Conservation (phyloP, 2,888 invertebrate species). For the Cheilosia impressa region DNA sequence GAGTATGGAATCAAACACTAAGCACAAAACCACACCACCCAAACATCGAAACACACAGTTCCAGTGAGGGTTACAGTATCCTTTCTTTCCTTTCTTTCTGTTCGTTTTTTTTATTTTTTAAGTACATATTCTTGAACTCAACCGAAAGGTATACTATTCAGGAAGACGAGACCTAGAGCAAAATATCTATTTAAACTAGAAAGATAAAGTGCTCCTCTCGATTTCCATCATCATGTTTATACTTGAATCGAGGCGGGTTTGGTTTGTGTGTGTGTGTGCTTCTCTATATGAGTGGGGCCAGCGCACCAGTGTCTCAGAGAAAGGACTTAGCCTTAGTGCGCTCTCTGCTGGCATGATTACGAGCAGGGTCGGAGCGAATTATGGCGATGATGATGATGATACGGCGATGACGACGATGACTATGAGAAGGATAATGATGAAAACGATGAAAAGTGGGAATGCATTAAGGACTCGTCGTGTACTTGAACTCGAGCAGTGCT, state of each 20-base stretch:
- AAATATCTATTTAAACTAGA: constrained; percentile 73
- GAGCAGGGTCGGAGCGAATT: constrained; percentile 8
- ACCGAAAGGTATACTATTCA: constrained; percentile 19
- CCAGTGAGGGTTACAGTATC: constrained; percentile 16
- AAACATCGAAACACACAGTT: constrained; percentile 11
- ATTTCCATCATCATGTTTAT: constrained; percentile 70
- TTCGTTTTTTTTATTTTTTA: neutral
- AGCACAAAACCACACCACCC: constrained; percentile 57
- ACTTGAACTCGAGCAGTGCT: constrained; percentile 69
- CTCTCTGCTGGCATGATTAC: constrained; percentile 54
- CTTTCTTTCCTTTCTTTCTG: neutral
- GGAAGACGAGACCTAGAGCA: constrained; percentile 40
- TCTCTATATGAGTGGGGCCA: neutral
- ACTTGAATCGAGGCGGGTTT: constrained; percentile 48
- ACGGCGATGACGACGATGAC: constrained; percentile 38
- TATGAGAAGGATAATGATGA: constrained; percentile 54
- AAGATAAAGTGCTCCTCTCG: constrained; percentile 74
- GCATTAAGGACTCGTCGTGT: constrained; percentile 59
- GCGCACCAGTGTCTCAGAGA: neutral
- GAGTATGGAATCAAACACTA: constrained; percentile 71
- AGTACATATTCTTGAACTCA: constrained; percentile 10
- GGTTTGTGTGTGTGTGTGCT: neutral
- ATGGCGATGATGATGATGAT: constrained; percentile 29
- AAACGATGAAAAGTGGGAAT: constrained; percentile 57
- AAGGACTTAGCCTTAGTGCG: constrained; percentile 30